phyloP scores from a whole-genome alignment of 1,140 invertebrate genomes.

The Coboldia fuscipes region DNA sequence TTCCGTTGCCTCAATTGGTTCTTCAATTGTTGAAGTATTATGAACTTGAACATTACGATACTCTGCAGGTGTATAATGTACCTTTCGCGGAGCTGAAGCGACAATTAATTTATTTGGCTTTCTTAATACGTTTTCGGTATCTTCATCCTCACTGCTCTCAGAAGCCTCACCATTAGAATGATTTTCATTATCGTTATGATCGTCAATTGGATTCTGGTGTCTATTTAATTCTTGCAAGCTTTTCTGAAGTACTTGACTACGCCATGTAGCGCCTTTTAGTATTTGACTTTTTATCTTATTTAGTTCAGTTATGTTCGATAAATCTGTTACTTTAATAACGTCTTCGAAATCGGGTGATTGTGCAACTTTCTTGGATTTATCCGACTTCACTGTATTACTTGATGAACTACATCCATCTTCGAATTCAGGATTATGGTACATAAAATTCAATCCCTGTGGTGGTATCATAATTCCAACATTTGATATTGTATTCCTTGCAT shows the following conservation, averaged over 20 bases:
- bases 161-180: constrained; percentile 11
- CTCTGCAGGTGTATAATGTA: too few species aligned
- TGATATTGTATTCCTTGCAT: background rate
- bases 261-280: constrained; percentile 1
- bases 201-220: background rate
- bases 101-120: too few species aligned
- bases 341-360: background rate
- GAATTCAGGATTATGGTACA: constrained; percentile 2
- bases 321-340: background rate
- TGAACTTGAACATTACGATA: too few species aligned
- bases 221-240: background rate
- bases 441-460: background rate
- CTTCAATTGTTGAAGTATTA: too few species aligned
- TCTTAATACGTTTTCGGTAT: constrained; percentile 26
- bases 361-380: background rate
- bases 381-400: constrained; percentile 1
- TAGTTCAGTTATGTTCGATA: background rate
- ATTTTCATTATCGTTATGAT: background rate
- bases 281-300: constrained; percentile 1
- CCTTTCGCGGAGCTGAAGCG: too few species aligned
- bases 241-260: background rate
- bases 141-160: constrained; percentile 33
- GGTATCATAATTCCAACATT: background rate
- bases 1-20: too few species aligned
- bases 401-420: constrained; percentile 1